These are phyloP conservation scores for Dysmachus trigonus DNA, from an alignment of 2,888 invertebrate species.

Conservation along the genomic window DNA sequence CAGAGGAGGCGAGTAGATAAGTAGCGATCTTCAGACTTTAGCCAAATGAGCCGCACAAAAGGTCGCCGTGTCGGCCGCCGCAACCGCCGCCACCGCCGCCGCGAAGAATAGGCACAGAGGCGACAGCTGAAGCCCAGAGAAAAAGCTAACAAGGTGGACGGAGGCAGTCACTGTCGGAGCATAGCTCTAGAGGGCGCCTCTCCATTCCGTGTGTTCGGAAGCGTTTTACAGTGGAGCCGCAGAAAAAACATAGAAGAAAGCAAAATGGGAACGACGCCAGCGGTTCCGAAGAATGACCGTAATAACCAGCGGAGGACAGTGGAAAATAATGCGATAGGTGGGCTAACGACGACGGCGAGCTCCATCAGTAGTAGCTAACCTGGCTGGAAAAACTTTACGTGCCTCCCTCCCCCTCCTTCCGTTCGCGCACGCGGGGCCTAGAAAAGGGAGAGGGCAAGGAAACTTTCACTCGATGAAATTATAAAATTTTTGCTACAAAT, in stretches of 20 bases:
- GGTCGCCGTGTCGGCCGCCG: no score
- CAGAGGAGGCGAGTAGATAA: background rate
- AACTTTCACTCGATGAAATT: conserved; percentile 23
- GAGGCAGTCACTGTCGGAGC: background rate
- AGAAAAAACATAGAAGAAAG: conserved; percentile 10
- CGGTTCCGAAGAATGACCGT: conserved; percentile 23
- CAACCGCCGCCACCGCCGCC: no score
- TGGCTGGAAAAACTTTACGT: background rate
- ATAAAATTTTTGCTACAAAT: background rate
- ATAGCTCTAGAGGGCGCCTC: background rate
- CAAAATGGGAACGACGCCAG: conserved; percentile 24
- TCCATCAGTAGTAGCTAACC: background rate
- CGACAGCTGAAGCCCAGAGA: background rate
- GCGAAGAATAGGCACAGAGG: background rate
- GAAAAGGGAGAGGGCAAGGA: background rate
- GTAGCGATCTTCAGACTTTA: conserved; percentile 9
- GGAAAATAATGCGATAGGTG: conserved; percentile 9
- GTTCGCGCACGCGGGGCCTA: background rate
- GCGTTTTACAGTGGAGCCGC: background rate
- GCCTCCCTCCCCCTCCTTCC: background rate
- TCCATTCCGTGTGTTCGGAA: background rate
- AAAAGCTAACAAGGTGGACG: conserved; percentile 1
- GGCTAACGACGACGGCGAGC: background rate
- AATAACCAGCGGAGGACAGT: conserved; percentile 14
- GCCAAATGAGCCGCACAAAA: background rate